Conservation (phyloP, 2,113 vertebrate species). For the Saimiri boliviensis region DNA sequence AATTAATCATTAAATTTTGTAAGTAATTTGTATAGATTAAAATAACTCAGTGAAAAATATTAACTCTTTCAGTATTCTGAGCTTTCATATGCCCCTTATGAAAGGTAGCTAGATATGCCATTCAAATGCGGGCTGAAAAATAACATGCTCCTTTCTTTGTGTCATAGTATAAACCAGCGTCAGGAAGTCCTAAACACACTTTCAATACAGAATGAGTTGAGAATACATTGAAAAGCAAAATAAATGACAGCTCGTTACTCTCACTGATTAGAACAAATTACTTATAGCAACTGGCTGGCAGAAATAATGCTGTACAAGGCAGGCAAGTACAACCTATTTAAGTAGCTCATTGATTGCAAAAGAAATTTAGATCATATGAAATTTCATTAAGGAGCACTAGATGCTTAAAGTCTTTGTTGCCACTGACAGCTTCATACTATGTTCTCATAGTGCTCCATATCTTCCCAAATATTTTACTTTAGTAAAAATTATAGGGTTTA, state of each 20-base stretch:
- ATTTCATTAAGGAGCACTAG: not conserved
- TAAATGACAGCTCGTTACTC: constrained; percentile 27
- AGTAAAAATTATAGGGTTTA: not conserved
- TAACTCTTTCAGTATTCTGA: not conserved
- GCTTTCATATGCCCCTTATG: not conserved
- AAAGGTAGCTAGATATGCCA: not conserved
- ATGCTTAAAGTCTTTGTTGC: not conserved
- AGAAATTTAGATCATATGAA: not conserved
- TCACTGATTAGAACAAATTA: constrained; percentile 55
- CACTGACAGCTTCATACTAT: not conserved
- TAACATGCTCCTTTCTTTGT: not conserved
- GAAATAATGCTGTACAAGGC: not conserved
- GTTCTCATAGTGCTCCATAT: not conserved
- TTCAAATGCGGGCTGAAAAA: not conserved
- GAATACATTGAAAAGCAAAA: constrained; percentile 40
- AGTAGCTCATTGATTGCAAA: constrained; percentile 33
- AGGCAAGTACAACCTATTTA: constrained; percentile 33
- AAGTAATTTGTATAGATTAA: not conserved
- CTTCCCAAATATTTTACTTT: constrained; percentile 10
- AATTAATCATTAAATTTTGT: not conserved
- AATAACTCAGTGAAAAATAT: not conserved
- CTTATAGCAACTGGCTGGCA: not conserved
- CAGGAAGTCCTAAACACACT: not conserved
- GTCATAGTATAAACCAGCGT: not conserved
- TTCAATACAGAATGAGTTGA: not conserved